Evolutionary conservation across 2,113 vertebrate genomes (phyloP).

Genomic region (Garra rufa): DNA sequence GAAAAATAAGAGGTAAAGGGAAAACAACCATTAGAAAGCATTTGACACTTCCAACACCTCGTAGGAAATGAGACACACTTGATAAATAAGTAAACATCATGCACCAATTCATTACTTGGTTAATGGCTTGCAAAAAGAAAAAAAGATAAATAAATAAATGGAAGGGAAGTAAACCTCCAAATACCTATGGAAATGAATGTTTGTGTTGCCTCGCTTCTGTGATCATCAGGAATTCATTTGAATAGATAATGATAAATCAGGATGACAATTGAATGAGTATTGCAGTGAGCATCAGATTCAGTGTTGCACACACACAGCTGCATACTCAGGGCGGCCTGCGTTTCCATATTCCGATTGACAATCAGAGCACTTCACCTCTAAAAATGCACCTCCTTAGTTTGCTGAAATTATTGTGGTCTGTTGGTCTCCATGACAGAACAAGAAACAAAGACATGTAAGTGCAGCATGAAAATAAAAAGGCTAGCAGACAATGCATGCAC

Average conservation of each 20-base stretch:
- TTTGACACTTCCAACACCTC: slow-evolving; percentile 72
- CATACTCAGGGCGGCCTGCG: neutral
- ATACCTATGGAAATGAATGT: slow-evolving; percentile 79
- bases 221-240: slow-evolving; percentile 79
- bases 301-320: neutral
- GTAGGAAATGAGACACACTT: slow-evolving; percentile 69
- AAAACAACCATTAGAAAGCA: slow-evolving; percentile 74
- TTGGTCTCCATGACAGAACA: slow-evolving; percentile 27
- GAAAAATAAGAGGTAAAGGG: slow-evolving; percentile 78
- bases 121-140: slow-evolving; percentile 70
- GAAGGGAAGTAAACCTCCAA: slow-evolving; percentile 48
- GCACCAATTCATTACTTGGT: slow-evolving; percentile 75
- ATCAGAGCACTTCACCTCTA: neutral
- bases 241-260: slow-evolving; percentile 77
- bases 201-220: slow-evolving; percentile 73
- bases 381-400: slow-evolving; percentile 10
- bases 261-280: slow-evolving; percentile 60
- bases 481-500: neutral
- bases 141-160: slow-evolving; percentile 17
- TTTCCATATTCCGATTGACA: neutral
- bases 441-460: slow-evolving; percentile 32
- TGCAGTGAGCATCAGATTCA: neutral
- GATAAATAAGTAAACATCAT: slow-evolving; percentile 77
- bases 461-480: slow-evolving; percentile 11
- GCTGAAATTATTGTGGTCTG: neutral